phyloP scores from a whole-genome alignment of 2,888 invertebrate genomes.

The Sturmia bella region DNA sequence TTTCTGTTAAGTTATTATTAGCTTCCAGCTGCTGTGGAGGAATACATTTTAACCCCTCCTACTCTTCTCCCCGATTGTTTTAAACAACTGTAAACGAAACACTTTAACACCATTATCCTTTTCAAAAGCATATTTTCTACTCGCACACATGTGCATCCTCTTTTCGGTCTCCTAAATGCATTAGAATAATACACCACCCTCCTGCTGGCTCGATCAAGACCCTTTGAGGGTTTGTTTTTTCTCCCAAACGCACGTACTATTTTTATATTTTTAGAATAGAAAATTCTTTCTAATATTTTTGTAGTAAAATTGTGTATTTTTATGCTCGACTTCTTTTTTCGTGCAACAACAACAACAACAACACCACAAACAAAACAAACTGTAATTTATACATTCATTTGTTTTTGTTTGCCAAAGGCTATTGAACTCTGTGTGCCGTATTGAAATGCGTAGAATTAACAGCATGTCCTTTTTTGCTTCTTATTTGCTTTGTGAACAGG shows the following conservation, averaged over 20 bases:
- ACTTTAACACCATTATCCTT: constrained; percentile 65
- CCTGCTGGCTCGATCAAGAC: constrained; percentile 15
- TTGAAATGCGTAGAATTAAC: constrained; percentile 28
- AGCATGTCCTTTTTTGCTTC: constrained; percentile 37
- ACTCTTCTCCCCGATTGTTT: constrained; percentile 36
- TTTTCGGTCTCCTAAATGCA: not conserved
- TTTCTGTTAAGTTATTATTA: constrained; percentile 20
- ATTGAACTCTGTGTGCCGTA: constrained; percentile 44
- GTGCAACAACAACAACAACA: constrained; percentile 8
- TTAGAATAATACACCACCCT: not conserved
- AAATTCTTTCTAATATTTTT: constrained; percentile 48
- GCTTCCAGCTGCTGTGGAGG: constrained; percentile 41
- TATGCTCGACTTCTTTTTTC: constrained; percentile 50
- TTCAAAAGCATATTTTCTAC: not conserved
- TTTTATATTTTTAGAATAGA: constrained; percentile 33
- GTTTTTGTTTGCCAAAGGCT: constrained; percentile 4
- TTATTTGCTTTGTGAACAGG: not conserved
- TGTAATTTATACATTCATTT: constrained; percentile 30
- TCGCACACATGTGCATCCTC: constrained; percentile 11
- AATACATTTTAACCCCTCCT: constrained; percentile 25
- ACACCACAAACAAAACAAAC: too few species aligned
- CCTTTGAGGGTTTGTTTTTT: constrained; percentile 23
- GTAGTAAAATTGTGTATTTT: constrained; percentile 60
- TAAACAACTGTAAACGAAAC: constrained; percentile 63
- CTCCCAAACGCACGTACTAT: too few species aligned